phyloP scores from a whole-genome alignment of 2,888 invertebrate species.

The Xanthostigma xanthostigma region DNA sequence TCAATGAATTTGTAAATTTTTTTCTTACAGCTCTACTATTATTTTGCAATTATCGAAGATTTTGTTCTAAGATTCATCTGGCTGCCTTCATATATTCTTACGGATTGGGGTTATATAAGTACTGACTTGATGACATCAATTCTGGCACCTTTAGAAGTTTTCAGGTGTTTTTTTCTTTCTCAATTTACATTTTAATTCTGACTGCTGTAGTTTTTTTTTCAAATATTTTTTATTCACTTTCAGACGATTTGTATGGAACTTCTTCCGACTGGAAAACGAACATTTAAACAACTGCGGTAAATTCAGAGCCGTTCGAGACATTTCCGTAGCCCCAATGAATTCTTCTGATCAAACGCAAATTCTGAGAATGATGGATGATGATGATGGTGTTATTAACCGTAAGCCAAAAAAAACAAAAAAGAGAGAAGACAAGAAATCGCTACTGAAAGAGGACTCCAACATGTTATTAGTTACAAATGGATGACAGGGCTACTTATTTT shows the following conservation, averaged over 20 bases:
- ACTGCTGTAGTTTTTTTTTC: neutral
- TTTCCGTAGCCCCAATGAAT: constrained; percentile 62
- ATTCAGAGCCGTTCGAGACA: constrained; percentile 77
- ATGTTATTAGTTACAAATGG: too few relatives aligned
- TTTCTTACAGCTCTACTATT: constrained; percentile 51
- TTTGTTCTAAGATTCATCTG: constrained; percentile 64
- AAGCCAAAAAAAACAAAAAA: constrained; percentile 18
- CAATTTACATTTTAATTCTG: neutral
- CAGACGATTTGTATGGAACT: constrained; percentile 73
- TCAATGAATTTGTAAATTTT: too few relatives aligned
- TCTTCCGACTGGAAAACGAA: constrained; percentile 78
- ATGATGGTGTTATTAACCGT: constrained; percentile 47
- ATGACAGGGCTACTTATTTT: too few relatives aligned
- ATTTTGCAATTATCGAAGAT: constrained; percentile 70
- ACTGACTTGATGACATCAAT: constrained; percentile 51
- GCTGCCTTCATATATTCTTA: constrained; percentile 55
- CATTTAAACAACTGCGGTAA: constrained; percentile 81
- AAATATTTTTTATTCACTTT: constrained; percentile 6
- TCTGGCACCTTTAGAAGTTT: constrained; percentile 51
- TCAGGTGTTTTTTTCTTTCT: constrained; percentile 28
- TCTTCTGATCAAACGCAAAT: constrained; percentile 58
- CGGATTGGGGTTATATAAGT: constrained; percentile 45
- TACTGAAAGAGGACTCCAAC: constrained; percentile 26
- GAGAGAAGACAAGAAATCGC: constrained; percentile 30
- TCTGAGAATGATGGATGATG: constrained; percentile 61